Conservation (phyloP, 1,140 invertebrate species). For the Colletes gigas region DNA sequence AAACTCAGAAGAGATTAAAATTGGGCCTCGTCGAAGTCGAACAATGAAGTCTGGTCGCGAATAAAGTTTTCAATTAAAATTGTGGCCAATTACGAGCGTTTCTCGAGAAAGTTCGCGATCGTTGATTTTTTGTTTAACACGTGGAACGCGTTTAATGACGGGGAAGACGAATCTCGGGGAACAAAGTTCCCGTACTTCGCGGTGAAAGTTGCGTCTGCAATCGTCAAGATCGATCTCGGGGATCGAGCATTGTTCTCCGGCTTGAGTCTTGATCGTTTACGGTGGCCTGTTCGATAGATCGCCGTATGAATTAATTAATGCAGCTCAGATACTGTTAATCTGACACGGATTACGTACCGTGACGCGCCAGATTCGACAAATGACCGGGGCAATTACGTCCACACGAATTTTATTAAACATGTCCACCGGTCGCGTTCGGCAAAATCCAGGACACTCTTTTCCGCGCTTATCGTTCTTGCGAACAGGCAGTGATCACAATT, state of each 20-base stretch:
- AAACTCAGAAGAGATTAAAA: too few species aligned
- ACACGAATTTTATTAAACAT: constrained; percentile 50
- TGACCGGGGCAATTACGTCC: constrained; percentile 33
- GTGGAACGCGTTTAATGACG: too few species aligned
- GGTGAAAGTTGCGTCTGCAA: constrained; percentile 2
- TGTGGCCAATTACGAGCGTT: too few species aligned
- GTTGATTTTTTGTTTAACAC: too few species aligned
- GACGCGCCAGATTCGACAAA: constrained; percentile 54
- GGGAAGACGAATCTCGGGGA: too few species aligned
- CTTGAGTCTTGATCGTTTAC: not conserved
- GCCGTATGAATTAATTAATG: constrained; percentile 7
- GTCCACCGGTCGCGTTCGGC: constrained; percentile 13
- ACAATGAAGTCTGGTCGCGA: too few species aligned
- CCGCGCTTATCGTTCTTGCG: not conserved
- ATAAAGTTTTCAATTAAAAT: too few species aligned
- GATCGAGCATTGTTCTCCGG: not conserved
- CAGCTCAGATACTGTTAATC: constrained; percentile 52
- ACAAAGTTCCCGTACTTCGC: not conserved
- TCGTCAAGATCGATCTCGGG: not conserved
- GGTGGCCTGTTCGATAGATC: not conserved
- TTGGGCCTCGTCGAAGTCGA: too few species aligned
- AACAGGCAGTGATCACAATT: constrained; percentile 13
- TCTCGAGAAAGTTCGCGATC: too few species aligned
- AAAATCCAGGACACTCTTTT: constrained; percentile 28
- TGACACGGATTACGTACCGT: constrained; percentile 59